Percentiles rank a stretch among this genome's conserved stretches.
These are phyloP conservation scores for Cotesia chilonis DNA, from an alignment of 1,140 invertebrate species.

Conservation along the genomic window DNA sequence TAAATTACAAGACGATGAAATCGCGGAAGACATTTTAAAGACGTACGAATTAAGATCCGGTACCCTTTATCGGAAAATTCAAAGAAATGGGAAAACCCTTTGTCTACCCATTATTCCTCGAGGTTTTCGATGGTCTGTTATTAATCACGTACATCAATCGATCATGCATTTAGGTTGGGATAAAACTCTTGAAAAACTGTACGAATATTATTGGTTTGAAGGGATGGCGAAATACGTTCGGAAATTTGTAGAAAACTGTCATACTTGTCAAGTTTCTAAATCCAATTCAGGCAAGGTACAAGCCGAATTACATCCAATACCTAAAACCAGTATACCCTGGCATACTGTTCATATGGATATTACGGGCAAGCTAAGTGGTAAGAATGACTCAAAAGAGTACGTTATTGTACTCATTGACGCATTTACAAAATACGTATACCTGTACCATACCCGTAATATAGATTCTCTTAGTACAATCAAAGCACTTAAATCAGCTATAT, in stretches of 20 bases:
- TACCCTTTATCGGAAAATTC: constrained; percentile 45
- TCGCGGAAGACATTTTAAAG: constrained; percentile 37
- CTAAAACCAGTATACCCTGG: constrained; percentile 47
- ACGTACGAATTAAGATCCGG: constrained; percentile 44
- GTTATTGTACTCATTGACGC: constrained; percentile 53
- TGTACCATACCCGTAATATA: constrained; percentile 22
- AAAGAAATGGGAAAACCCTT: constrained; percentile 38
- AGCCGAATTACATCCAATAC: constrained; percentile 33
- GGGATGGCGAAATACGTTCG: constrained; percentile 43
- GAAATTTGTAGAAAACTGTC: constrained; percentile 45
- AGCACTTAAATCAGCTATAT: constrained; percentile 26
- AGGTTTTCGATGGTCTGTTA: constrained; percentile 47
- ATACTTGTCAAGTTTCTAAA: constrained; percentile 44
- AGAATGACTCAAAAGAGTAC: constrained; percentile 40
- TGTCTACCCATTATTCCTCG: constrained; percentile 51
- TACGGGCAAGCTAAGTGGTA: constrained; percentile 41
- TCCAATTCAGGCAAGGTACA: constrained; percentile 36
- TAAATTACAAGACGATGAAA: constrained; percentile 34
- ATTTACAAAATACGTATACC: constrained; percentile 43
- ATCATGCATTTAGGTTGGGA: constrained; percentile 45
- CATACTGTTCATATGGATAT: constrained; percentile 50
- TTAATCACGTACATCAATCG: constrained; percentile 51
- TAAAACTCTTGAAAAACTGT: constrained; percentile 46
- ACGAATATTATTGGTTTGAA: constrained; percentile 48
- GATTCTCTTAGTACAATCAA: constrained; percentile 20